Evolutionary conservation across 2,797 vertebrate species (phyloP).

Genomic region (Danio jaintianensis): DNA sequence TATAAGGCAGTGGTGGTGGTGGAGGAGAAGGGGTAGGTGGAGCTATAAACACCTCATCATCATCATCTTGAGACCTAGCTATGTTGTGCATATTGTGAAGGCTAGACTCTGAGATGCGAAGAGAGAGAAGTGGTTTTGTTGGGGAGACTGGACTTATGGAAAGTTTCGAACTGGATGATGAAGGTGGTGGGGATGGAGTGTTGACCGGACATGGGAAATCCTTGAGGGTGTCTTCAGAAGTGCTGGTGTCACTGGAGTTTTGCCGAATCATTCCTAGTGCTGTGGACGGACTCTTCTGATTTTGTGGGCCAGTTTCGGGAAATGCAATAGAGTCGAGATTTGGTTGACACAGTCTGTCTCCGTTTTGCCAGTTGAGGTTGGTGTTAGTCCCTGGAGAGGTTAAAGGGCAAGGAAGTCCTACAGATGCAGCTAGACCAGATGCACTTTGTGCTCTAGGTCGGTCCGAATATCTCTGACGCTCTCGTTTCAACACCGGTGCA

Average conservation of each 20-base stretch:
- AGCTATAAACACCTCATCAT: constrained; percentile 86
- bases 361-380: constrained; percentile 63
- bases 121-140: constrained; percentile 70
- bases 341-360: constrained; percentile 66
- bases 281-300: neutral
- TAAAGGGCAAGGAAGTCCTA: constrained; percentile 77
- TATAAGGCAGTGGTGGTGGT: constrained; percentile 56
- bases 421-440: constrained; percentile 77
- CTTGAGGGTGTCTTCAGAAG: constrained; percentile 64
- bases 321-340: constrained; percentile 72
- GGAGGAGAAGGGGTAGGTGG: constrained; percentile 38
- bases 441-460: constrained; percentile 70
- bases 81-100: constrained; percentile 64
- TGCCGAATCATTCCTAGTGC: constrained; percentile 41
- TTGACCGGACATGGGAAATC: constrained; percentile 58
- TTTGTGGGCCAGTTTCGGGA: constrained; percentile 49
- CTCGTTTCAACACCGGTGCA: constrained; percentile 58
- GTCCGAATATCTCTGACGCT: constrained; percentile 75
- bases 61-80: constrained; percentile 69
- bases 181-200: constrained; percentile 26
- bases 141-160: constrained; percentile 37
- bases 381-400: constrained; percentile 64
- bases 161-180: neutral
- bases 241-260: constrained; percentile 60
- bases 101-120: constrained; percentile 85